Conservation (phyloP, 2,113 vertebrate species). For the Percina caprodes region DNA sequence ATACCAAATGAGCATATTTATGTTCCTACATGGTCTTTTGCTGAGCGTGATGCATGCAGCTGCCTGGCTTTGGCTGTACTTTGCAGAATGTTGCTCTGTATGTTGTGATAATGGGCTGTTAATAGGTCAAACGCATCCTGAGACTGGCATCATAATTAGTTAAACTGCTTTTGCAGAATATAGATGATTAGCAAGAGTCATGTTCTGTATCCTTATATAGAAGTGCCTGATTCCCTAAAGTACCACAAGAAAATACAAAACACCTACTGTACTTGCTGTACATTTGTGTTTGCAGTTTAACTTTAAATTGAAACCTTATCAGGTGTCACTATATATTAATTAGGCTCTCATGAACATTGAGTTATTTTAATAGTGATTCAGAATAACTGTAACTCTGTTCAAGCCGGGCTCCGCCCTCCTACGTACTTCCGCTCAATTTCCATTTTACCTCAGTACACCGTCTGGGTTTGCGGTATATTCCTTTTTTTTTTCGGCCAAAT, state of each 20-base stretch:
- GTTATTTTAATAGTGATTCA: not conserved
- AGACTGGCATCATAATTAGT: slow-evolving; percentile 29
- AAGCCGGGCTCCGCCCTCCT: too few relatives aligned
- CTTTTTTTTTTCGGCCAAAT: too few relatives aligned
- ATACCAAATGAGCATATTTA: not conserved
- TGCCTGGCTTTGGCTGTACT: slow-evolving; percentile 47
- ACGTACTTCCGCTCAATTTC: too few relatives aligned
- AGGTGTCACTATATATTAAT: not conserved
- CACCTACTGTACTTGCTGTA: not conserved
- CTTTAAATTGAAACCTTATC: not conserved
- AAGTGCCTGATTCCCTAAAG: not conserved
- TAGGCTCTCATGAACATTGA: not conserved
- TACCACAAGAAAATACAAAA: not conserved
- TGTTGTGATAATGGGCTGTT: slow-evolving; percentile 19
- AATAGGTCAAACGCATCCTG: slow-evolving; percentile 26
- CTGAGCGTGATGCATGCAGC: slow-evolving; percentile 23
- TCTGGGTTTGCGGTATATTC: too few relatives aligned
- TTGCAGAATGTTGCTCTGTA: slow-evolving; percentile 17
- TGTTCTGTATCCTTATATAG: not conserved
- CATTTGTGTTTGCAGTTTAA: not conserved
- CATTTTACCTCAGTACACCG: too few relatives aligned
- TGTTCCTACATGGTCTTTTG: not conserved
- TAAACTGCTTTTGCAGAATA: slow-evolving; percentile 7
- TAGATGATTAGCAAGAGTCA: not conserved
- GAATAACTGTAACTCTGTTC: not conserved